phyloP scores from a whole-genome alignment of 2,888 invertebrate genomes.

The Bhutanitis thaidina region DNA sequence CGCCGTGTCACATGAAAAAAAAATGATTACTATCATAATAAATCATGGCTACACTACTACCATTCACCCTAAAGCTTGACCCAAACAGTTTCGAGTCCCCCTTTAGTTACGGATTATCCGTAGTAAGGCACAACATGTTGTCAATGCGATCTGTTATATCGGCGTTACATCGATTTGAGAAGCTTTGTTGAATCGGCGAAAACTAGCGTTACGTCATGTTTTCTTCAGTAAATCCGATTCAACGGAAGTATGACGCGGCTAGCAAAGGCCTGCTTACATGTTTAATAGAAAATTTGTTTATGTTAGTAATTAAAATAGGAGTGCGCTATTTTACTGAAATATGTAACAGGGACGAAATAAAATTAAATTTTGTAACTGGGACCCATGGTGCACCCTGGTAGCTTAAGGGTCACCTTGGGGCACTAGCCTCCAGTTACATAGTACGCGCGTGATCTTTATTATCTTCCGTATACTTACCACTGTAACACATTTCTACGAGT shows the following conservation, averaged over 20 bases:
- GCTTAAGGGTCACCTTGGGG: too few relatives aligned
- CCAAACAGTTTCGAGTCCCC: conserved; percentile 50
- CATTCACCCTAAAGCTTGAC: conserved; percentile 41
- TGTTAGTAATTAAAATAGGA: too few relatives aligned
- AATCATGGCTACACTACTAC: conserved; percentile 40
- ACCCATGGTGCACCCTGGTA: too few relatives aligned
- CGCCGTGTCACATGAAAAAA: too few relatives aligned
- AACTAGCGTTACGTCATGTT: not conserved
- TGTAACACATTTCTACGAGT: too few relatives aligned
- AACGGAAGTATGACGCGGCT: not conserved
- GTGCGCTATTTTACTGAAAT: too few relatives aligned
- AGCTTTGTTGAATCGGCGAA: conserved; percentile 12
- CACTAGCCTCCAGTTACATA: too few relatives aligned
- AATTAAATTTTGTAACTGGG: too few relatives aligned
- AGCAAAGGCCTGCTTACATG: not conserved
- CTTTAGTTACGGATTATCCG: conserved; percentile 70
- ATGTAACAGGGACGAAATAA: too few relatives aligned
- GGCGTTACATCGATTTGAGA: conserved; percentile 38
- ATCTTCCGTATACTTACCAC: too few relatives aligned
- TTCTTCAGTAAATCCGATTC: not conserved
- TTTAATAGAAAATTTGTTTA: too few relatives aligned
- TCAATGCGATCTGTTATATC: conserved; percentile 49
- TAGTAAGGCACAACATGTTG: conserved; percentile 71
- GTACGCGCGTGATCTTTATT: too few relatives aligned
- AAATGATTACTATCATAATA: not conserved